Conservation (phyloP, 2,113 vertebrate species). For the Danionella cerebrum region DNA sequence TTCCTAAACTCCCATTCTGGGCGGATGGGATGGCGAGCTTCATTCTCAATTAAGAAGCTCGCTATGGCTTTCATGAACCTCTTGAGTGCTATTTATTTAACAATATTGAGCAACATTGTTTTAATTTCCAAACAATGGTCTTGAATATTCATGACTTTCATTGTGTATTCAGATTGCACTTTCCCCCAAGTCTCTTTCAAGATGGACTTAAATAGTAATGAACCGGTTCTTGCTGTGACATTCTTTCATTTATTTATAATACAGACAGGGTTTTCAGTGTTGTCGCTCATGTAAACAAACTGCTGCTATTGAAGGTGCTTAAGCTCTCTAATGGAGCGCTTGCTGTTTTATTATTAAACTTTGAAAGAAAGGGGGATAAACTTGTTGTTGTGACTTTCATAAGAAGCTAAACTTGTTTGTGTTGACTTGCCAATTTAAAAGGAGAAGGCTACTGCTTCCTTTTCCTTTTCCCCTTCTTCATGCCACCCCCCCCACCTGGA, state of each 20-base stretch:
- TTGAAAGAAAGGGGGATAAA: neutral
- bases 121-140: neutral
- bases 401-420: too few species aligned
- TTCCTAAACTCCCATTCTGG: neutral
- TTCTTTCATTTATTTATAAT: neutral
- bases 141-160: constrained; percentile 8
- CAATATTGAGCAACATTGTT: neutral
- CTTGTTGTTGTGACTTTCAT: neutral
- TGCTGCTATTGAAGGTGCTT: neutral
- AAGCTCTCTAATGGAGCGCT: neutral
- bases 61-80: neutral
- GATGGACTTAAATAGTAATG: neutral
- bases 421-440: too few species aligned
- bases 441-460: too few species aligned
- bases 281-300: neutral
- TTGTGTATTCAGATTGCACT: constrained; percentile 5
- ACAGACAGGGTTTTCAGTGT: neutral
- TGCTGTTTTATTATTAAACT: neutral
- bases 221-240: neutral
- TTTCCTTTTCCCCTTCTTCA: too few species aligned
- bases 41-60: neutral
- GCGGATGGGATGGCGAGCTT: neutral
- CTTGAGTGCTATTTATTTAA: neutral
- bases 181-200: neutral
- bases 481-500: too few species aligned